Evolutionary conservation across 2,888 invertebrate genomes (phyloP).

Genomic region (Dendrolimus pini): DNA sequence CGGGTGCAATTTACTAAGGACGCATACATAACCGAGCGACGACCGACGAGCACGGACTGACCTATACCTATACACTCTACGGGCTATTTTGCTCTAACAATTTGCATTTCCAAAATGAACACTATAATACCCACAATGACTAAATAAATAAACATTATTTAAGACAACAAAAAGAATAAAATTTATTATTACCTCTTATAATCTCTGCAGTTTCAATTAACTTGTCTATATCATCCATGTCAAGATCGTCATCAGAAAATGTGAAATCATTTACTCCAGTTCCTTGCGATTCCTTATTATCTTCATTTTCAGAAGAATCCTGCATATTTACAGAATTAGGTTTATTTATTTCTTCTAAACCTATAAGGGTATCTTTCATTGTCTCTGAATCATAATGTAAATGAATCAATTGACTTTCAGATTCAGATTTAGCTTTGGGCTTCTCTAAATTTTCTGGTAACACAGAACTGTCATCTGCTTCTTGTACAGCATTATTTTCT

Average conservation of each 20-base stretch:
- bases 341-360: slow-evolving; percentile 4
- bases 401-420: slow-evolving; percentile 32
- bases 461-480: not conserved
- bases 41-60: no score
- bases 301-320: slow-evolving; percentile 3
- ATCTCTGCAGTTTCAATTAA: slow-evolving; percentile 54
- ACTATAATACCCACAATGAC: no score
- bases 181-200: slow-evolving; percentile 28
- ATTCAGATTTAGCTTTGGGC: slow-evolving; percentile 15
- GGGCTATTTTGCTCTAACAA: no score
- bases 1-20: no score
- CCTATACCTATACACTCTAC: no score
- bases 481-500: not conserved
- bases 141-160: no score
- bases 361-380: slow-evolving; percentile 6
- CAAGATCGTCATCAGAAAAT: slow-evolving; percentile 52
- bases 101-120: no score
- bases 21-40: no score
- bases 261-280: slow-evolving; percentile 23
- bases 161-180: no score
- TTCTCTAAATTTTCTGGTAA: not conserved
- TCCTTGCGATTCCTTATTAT: slow-evolving; percentile 3
- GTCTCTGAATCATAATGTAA: slow-evolving; percentile 39
- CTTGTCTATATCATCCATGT: slow-evolving; percentile 53
- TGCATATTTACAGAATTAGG: not conserved